Evolutionary conservation across 2,113 vertebrate genomes (phyloP).

Genomic region (Saguinus imperator): DNA sequence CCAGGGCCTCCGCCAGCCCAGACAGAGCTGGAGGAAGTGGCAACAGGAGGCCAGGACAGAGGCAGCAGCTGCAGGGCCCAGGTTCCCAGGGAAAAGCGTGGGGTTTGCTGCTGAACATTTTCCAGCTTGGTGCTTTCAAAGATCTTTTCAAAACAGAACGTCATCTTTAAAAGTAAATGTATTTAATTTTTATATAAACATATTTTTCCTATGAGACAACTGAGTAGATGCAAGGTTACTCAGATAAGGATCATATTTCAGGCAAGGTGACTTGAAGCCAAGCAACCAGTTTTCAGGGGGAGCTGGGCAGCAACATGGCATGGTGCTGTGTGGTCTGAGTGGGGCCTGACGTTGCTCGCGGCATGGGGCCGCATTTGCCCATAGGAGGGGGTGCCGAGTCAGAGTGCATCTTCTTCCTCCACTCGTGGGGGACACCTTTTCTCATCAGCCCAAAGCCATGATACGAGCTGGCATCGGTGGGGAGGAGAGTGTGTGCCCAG

Average conservation of each 20-base stretch:
- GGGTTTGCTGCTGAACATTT: neutral
- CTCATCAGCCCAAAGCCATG: neutral
- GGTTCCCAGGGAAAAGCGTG: neutral
- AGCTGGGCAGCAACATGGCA: neutral
- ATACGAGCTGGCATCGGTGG: neutral
- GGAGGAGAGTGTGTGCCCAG: neutral
- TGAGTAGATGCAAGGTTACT: neutral
- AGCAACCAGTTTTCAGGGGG: neutral
- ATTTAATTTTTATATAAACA: neutral
- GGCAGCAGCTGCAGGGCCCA: accelerated
- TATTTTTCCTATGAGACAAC: neutral
- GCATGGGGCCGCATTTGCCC: neutral
- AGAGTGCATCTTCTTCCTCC: neutral
- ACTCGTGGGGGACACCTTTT: neutral
- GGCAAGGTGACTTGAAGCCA: neutral
- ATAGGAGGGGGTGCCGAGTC: neutral
- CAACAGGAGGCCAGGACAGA: neutral
- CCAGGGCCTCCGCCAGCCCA: neutral
- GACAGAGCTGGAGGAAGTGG: neutral
- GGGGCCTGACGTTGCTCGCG: neutral
- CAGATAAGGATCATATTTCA: neutral
- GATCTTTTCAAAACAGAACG: neutral
- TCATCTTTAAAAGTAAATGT: neutral
- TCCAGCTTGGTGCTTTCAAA: neutral
- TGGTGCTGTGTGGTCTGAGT: neutral